Conservation (phyloP, 92 coral and sea anemone species). For the Meandrina meandrites region DNA sequence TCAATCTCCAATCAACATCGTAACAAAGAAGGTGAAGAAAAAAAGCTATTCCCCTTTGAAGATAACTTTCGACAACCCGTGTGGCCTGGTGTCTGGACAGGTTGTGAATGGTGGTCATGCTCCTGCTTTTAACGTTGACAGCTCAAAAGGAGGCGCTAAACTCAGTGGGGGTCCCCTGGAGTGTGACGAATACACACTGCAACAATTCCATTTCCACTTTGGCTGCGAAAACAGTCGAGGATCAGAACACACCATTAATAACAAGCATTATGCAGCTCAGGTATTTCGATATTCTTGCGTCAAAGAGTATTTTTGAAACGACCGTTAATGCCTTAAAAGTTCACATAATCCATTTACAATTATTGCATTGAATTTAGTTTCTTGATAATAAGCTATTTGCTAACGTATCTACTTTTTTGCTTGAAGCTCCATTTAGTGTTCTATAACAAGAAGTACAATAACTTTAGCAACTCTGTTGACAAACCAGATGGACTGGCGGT, state of each 20-base stretch:
- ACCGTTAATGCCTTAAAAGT: no score
- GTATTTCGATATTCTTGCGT: conserved; percentile 8
- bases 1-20: conserved; percentile 51
- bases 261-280: conserved; percentile 71
- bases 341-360: no score
- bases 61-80: not conserved
- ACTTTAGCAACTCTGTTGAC: conserved; percentile 16
- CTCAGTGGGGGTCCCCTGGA: conserved; percentile 37
- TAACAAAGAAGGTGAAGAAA: not conserved
- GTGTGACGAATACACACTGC: conserved; percentile 21
- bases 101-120: not conserved
- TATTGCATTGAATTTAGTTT: no score
- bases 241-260: conserved; percentile 66
- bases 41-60: not conserved
- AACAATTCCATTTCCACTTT: conserved; percentile 65
- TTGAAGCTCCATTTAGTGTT: conserved; percentile 66
- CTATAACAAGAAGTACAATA: conserved; percentile 52
- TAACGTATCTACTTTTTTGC: not conserved
- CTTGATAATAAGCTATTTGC: not conserved
- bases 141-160: conserved; percentile 52
- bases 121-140: conserved; percentile 43
- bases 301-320: no score
- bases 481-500: conserved; percentile 70
- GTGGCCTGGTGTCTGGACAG: not conserved
- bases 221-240: conserved; percentile 52